Percentiles rank a stretch among this genome's conserved stretches.
phyloP scores from a whole-genome alignment of 2,797 vertebrate species.

The Gorsachius magnificus region DNA sequence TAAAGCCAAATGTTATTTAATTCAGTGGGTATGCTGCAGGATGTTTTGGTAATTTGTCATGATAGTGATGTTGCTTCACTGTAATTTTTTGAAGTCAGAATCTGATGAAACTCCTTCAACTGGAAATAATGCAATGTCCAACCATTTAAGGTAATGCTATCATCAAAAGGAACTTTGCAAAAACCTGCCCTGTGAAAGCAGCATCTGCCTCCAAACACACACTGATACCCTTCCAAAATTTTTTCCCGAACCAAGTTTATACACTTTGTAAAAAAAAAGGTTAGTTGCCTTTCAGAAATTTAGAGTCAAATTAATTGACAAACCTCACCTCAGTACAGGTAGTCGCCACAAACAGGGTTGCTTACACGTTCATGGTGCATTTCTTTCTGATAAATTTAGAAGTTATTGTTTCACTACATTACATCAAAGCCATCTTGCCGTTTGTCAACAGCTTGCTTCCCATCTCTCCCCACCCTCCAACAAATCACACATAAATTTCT shows the following conservation, averaged over 20 bases:
- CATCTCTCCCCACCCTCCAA: not conserved
- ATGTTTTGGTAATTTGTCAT: not conserved
- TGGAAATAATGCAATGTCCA: not conserved
- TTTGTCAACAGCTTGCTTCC: constrained; percentile 13
- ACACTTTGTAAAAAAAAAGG: not conserved
- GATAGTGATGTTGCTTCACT: not conserved
- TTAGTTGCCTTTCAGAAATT: not conserved
- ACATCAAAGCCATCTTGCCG: not conserved
- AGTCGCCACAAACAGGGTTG: not conserved
- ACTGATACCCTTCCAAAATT: not conserved
- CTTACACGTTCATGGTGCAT: not conserved
- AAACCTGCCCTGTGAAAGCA: not conserved
- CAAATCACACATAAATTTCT: not conserved
- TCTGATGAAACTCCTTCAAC: not conserved
- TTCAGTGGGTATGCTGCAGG: not conserved
- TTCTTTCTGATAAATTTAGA: constrained; percentile 2
- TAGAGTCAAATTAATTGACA: not conserved
- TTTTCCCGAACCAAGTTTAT: not conserved
- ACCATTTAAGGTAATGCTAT: not conserved
- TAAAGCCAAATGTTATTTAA: not conserved
- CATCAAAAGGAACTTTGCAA: not conserved
- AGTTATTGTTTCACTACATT: not conserved
- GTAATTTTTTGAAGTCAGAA: not conserved
- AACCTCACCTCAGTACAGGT: not conserved
- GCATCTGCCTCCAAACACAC: not conserved